These are phyloP conservation scores for Noctua janthina DNA, from an alignment of 2,888 invertebrate genomes.

Conservation along the genomic window DNA sequence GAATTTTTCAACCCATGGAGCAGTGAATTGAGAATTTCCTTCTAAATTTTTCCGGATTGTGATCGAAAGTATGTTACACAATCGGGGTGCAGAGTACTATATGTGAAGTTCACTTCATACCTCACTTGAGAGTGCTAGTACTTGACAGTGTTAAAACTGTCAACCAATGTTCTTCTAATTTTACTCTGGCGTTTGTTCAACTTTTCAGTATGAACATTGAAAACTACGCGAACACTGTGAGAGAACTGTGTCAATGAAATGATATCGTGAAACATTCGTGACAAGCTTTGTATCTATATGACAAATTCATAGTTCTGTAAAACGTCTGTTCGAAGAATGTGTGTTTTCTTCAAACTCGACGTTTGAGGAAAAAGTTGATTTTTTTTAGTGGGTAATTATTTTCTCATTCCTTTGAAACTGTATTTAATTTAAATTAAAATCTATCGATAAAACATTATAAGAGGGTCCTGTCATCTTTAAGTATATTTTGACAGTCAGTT, in stretches of 20 bases:
- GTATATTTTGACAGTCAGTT: conserved; percentile 44
- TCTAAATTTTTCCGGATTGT: neutral
- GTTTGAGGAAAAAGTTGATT: neutral
- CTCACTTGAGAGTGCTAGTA: neutral
- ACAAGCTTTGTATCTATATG: neutral
- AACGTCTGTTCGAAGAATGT: neutral
- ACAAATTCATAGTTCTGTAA: neutral
- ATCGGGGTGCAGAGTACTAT: neutral
- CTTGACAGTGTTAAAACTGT: neutral
- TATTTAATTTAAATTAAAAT: neutral
- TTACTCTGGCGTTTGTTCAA: neutral
- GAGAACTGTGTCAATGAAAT: neutral
- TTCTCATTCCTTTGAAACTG: neutral
- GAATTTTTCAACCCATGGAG: neutral
- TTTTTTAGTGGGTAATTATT: neutral
- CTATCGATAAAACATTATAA: neutral
- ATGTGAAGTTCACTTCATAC: neutral
- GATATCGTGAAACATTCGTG: neutral
- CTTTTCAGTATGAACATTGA: neutral
- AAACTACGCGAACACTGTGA: neutral
- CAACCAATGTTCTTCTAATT: neutral
- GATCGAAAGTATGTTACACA: neutral
- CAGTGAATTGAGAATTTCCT: neutral
- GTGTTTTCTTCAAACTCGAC: neutral
- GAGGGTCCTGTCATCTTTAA: conserved; percentile 1